Evolutionary conservation across 2,888 invertebrate species (phyloP), one percentile per base, ranked within the genome.

Genomic region (Didymodactylos carnosus): DNA sequence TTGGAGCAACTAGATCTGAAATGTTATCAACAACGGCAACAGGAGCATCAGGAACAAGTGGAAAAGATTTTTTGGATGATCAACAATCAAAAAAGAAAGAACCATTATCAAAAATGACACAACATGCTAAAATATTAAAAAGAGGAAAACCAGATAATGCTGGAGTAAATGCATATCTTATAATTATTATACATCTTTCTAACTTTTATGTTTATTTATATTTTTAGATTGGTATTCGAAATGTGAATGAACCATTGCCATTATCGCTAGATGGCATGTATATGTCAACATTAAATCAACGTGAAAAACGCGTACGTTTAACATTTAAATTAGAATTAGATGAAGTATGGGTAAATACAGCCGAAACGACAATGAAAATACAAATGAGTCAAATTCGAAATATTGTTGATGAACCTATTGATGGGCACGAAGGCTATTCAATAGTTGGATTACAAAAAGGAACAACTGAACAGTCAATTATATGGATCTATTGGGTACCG

Each of bases 271-370:
- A 62, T 35, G 62, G 62, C 19, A 92, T 93, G 92, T 85, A 92
- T 80, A 62, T 62, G 62, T 62, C 62, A 35, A 62, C 35, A 35
- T 62, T 62, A 35, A 92, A 92, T 83, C 91, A 91, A 82, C 88
- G 88, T 76, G 91, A 92, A 23, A 90, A 91, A 7, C 92, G 92
- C 87, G 91, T 93, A 73, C 86, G 92, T 78, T 87, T 93, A 76
- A 92, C 92, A 70, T 93, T 93, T 83, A 93, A 93, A 86, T 86
- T 92, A 79, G 92, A 92, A 82, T 87, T 88, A 78, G 92, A 93
- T 82, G 91, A 92, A 82, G 85, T 92, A 23, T 92, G 92, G 92
- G 88, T 92, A 69, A 91, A 92, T 75, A 92, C 92, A 84, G 62
- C 78, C 84, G 92, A 93, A 82, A 86, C 92, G 79, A 93, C 93